A percentile compares a stretch with the other conserved stretches of the same genome.
Conservation (phyloP, 2,113 vertebrate species). For the Gasterosteus aculeatus region DNA sequence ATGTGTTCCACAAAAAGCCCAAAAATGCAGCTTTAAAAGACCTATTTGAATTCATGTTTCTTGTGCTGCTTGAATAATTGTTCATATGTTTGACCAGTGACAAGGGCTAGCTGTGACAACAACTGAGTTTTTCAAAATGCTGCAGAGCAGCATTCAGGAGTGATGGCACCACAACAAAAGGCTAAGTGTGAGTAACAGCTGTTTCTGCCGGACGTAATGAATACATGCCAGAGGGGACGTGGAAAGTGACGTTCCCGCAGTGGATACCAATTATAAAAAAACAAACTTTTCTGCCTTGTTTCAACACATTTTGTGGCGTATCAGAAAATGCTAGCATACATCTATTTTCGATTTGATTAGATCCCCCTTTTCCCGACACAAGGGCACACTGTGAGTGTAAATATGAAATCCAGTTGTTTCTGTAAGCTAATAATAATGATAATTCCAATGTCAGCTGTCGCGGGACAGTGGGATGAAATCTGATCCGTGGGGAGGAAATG, state of each 20-base stretch:
- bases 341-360: neutral
- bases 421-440: neutral
- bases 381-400: neutral
- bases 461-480: neutral
- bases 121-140: neutral
- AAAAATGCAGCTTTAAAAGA: slow-evolving; percentile 21
- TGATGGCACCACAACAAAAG: slow-evolving; percentile 18
- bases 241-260: slow-evolving; percentile 5
- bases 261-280: too few species aligned
- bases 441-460: neutral
- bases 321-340: neutral
- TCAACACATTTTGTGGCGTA: neutral
- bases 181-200: slow-evolving; percentile 48
- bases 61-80: neutral
- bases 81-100: slow-evolving; percentile 17
- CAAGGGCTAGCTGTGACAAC: neutral
- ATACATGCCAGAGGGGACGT: slow-evolving; percentile 27
- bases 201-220: slow-evolving; percentile 40
- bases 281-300: neutral
- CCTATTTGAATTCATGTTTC: slow-evolving; percentile 1
- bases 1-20: neutral
- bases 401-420: too few species aligned
- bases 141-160: slow-evolving; percentile 1
- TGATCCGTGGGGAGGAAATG: neutral
- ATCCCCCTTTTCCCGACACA: neutral